A percentile compares a stretch with the other conserved stretches of the same genome.
These are phyloP conservation scores for Sebastes steindachneri DNA, from an alignment of 2,797 vertebrate genomes.

Conservation along the genomic window DNA sequence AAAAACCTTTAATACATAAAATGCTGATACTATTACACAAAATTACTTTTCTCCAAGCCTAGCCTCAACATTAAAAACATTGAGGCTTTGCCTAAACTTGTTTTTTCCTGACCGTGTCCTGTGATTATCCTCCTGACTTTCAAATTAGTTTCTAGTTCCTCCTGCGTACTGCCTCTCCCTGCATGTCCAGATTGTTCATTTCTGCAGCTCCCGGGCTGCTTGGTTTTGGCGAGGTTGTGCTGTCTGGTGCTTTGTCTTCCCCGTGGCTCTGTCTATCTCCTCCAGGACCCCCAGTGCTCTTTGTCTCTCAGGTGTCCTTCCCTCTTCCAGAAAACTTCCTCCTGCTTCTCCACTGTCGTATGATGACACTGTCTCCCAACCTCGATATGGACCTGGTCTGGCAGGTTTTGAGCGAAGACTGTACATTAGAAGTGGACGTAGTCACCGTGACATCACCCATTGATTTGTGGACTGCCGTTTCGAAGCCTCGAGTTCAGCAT, in stretches of 20 bases:
- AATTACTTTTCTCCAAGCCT: neutral
- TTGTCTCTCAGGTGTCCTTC: no score
- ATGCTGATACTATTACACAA: neutral
- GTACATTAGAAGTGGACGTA: no score
- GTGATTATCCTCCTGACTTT: neutral
- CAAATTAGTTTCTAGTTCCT: neutral
- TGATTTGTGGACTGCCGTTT: no score
- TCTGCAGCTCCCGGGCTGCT: conserved; percentile 38
- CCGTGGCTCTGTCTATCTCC: conserved; percentile 43
- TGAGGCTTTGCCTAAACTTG: neutral
- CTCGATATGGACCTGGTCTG: neutral
- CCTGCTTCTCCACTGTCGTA: neutral
- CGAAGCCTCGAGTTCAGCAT: no score
- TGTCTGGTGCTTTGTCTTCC: conserved; percentile 42
- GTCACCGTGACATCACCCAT: no score
- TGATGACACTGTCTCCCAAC: neutral
- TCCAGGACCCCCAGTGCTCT: conserved; percentile 14
- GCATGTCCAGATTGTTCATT: conserved; percentile 56
- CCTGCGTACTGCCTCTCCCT: neutral
- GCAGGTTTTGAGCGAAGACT: neutral
- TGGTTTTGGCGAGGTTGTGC: conserved; percentile 18
- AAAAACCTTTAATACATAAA: neutral
- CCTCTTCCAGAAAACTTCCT: neutral
- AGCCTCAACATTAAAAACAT: neutral
- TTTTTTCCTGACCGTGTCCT: neutral